Evolutionary conservation across 2,888 invertebrate genomes (phyloP).

Genomic region (Melitaea athalia): DNA sequence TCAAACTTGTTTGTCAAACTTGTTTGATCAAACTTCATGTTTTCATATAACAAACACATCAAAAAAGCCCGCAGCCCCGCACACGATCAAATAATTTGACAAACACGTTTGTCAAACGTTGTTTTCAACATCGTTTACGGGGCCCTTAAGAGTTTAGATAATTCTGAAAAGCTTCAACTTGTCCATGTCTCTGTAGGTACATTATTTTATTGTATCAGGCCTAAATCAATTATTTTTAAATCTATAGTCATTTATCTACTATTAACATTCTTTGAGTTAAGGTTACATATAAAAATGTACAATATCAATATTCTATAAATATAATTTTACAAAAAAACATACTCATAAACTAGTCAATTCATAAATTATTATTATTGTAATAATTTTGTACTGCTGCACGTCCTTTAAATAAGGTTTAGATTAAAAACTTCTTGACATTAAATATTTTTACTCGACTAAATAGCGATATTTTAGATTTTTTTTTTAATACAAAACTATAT

Average conservation of each 20-base stretch:
- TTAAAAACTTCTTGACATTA: conserved; percentile 8
- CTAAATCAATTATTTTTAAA: not conserved
- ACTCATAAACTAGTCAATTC: conserved; percentile 5
- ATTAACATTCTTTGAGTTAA: not conserved
- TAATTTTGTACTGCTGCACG: conserved; percentile 11
- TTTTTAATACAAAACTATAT: conserved; percentile 6
- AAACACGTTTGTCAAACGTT: no score
- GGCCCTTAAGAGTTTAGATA: no score
- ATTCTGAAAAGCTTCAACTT: not conserved
- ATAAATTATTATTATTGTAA: conserved; percentile 10
- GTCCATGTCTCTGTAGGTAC: not conserved
- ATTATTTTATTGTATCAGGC: conserved; percentile 2
- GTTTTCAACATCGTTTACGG: no score
- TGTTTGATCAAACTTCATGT: no score
- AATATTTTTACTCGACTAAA: conserved; percentile 8
- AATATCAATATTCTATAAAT: not conserved
- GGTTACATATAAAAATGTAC: not conserved
- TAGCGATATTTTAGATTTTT: conserved; percentile 4
- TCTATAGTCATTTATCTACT: not conserved
- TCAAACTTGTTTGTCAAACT: no score
- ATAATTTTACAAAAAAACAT: not conserved
- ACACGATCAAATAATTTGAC: no score
- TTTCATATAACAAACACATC: no score
- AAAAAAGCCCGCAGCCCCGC: no score
- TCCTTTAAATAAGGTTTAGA: conserved; percentile 10